phyloP scores from a whole-genome alignment of 2,888 invertebrate species.

The Tinea semifulvella region DNA sequence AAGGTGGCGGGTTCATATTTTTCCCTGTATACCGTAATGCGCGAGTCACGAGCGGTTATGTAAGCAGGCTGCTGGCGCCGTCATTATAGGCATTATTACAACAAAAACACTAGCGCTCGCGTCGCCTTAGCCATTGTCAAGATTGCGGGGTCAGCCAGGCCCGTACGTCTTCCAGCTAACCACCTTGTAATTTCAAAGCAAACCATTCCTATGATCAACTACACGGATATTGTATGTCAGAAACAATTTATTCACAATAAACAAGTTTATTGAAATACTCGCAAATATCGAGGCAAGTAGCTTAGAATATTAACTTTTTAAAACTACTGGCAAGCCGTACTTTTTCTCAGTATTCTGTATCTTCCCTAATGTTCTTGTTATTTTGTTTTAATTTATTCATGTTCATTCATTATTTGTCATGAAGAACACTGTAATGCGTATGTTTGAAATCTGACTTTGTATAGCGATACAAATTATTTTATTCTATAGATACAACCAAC shows the following conservation, averaged over 20 bases:
- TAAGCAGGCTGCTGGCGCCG: slow-evolving; percentile 59
- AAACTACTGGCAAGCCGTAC: too few species aligned
- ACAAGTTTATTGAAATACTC: too few species aligned
- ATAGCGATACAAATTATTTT: too few species aligned
- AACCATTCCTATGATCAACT: slow-evolving; percentile 54
- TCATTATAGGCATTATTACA: slow-evolving; percentile 60
- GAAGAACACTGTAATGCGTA: too few species aligned
- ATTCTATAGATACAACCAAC: too few species aligned
- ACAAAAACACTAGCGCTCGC: slow-evolving; percentile 40
- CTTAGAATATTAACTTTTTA: too few species aligned
- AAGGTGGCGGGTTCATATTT: slow-evolving; percentile 42
- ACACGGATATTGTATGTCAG: slow-evolving; percentile 37
- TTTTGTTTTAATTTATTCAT: too few species aligned
- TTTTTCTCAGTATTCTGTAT: too few species aligned
- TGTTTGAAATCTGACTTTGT: too few species aligned
- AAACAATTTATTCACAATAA: slow-evolving; percentile 43
- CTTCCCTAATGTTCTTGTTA: too few species aligned
- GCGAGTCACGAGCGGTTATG: slow-evolving; percentile 65
- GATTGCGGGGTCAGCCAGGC: slow-evolving; percentile 61
- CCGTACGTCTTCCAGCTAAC: slow-evolving; percentile 31
- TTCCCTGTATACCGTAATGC: slow-evolving; percentile 61
- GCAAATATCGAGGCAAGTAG: too few species aligned
- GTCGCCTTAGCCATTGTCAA: slow-evolving; percentile 57
- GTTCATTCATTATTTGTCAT: too few species aligned
- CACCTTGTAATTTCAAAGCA: slow-evolving; percentile 56